Base-by-base conservation (phyloP, 2,888 invertebrate species). In the Troilus luridus region DNA sequence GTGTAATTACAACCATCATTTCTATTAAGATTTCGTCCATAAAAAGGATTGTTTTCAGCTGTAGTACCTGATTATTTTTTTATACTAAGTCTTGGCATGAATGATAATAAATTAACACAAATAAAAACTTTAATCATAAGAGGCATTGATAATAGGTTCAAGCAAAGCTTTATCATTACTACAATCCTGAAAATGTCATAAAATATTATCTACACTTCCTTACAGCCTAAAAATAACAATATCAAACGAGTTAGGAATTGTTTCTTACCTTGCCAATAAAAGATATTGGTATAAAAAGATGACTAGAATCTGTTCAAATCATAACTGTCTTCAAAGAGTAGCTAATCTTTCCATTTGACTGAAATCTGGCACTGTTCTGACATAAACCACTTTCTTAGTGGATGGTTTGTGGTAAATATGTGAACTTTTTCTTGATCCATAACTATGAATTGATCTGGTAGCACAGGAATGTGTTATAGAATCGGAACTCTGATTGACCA, bases 281-380 rank as follows among this genome's bases (percentile, higher is more conserved):
- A 41, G 17, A 41, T 77, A 41, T 77, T 41, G 72, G 72, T 77
- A 77, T 17, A 41, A 41, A 77, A 17, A 24, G 72, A 85, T 54
- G 58, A 60, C 91, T 59, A 88, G 60, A 81, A 60, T 64, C 59
- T 54, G 56, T 56, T 88, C 27, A n/a, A 72, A 90, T 24, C 21
- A 90, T 60, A 27, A 64, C 0, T n/a, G 41, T 41, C 19, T n/a
- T 91, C n/a, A 91, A 6, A 91, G 88, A 60, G 91, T 91, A 9
- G 91, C 91, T 54, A 91, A 85, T 67, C 91, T 89, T 81, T 91
- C 91, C 91, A 91, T 91, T 81, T 90, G 91, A 27, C 89, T 91
- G 54, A 91, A 88, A 64, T 91, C 91, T 24, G 91, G 91, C 21
- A 91, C 56, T n/a, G 90, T 88, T 88, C 81, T 89, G 56, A 91